Evolutionary conservation across 1,140 invertebrate species (phyloP).

Genomic region (Orussus abietinus): DNA sequence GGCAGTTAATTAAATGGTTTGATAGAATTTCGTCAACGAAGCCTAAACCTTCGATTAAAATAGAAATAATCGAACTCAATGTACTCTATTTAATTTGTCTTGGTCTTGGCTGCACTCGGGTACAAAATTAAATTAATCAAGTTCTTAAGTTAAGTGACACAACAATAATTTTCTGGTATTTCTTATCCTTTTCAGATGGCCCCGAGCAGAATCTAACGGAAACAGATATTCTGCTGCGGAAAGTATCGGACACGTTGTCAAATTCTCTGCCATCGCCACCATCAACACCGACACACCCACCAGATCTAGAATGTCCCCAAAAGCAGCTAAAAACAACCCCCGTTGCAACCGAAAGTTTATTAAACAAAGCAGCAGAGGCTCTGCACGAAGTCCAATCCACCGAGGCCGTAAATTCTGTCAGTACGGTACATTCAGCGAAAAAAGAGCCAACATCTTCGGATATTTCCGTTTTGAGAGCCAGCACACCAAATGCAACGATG

Average conservation of each 20-base stretch:
- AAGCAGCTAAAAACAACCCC: conserved; percentile 2
- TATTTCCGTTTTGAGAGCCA: conserved; percentile 1
- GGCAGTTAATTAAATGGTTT: too few species aligned
- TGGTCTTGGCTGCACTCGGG: too few species aligned
- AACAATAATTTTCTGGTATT: too few species aligned
- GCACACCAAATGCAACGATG: conserved; percentile 20
- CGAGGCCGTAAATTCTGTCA: neutral
- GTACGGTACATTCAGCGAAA: neutral
- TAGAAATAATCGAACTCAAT: too few species aligned
- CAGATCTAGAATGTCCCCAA: neutral
- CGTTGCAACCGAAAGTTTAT: neutral
- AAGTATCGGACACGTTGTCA: conserved; percentile 47
- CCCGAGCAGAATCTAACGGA: conserved; percentile 26
- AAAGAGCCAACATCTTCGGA: conserved; percentile 5
- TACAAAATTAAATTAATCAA: too few species aligned
- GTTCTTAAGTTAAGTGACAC: too few species aligned
- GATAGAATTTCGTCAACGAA: too few species aligned
- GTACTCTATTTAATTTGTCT: too few species aligned
- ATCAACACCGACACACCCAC: conserved; percentile 8
- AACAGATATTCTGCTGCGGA: conserved; percentile 43
- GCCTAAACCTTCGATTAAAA: too few species aligned
- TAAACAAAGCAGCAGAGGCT: neutral
- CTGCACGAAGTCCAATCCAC: neutral
- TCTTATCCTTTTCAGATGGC: conserved; percentile 13
- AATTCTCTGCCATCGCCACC: conserved; percentile 19